These are phyloP conservation scores for Phalacrocorax pelagicus DNA, from an alignment of 2,113 vertebrate genomes.

Conservation along the genomic window DNA sequence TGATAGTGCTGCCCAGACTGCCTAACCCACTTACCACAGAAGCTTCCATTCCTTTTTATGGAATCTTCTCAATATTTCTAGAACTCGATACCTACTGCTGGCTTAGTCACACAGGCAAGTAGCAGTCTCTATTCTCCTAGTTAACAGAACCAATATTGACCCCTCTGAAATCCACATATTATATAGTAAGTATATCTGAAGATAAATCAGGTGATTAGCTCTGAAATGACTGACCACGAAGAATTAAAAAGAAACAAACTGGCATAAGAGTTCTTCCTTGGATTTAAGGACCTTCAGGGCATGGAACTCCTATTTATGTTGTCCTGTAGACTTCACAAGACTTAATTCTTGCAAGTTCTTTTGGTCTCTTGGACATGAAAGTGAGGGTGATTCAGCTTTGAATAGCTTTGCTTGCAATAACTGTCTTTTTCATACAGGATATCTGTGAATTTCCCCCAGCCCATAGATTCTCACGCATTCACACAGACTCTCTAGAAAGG, in stretches of 20 bases:
- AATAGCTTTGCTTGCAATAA: constrained; percentile 12
- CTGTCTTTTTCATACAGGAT: not conserved
- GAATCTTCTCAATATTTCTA: not conserved
- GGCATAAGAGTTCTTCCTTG: not conserved
- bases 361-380: constrained; percentile 47
- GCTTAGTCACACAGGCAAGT: not conserved
- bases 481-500: constrained; percentile 75
- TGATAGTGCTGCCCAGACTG: not conserved
- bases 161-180: not conserved
- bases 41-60: not conserved
- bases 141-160: not conserved
- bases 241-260: not conserved
- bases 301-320: not conserved
- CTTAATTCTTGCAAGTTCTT: constrained; percentile 7
- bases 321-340: not conserved
- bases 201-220: not conserved
- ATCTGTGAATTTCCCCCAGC: constrained; percentile 13
- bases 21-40: not conserved
- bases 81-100: not conserved
- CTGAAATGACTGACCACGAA: constrained; percentile 5
- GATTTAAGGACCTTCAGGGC: not conserved
- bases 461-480: constrained; percentile 22
- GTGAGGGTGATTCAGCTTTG: not conserved
- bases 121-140: not conserved
- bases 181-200: not conserved